These are phyloP conservation scores for Eidolon dupreanum DNA, from an alignment of 2,797 vertebrate genomes.

Conservation along the genomic window DNA sequence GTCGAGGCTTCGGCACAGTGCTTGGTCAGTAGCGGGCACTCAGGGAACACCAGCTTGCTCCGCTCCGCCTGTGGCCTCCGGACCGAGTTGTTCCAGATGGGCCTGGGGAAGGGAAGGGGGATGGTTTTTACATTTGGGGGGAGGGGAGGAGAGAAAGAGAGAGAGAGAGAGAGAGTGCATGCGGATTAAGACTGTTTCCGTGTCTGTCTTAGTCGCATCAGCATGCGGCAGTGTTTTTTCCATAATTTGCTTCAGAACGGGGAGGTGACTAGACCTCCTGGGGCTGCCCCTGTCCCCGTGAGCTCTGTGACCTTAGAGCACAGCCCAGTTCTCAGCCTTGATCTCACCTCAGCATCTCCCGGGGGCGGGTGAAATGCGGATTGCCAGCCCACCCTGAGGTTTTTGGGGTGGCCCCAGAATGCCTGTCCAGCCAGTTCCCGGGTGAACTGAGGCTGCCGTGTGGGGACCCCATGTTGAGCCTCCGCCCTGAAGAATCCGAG, in stretches of 20 bases:
- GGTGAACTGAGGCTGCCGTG: fast-evolving
- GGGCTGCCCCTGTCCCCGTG: not conserved
- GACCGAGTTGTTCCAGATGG: not conserved
- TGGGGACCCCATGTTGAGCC: not conserved
- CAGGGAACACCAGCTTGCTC: not conserved
- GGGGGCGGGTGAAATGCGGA: not conserved
- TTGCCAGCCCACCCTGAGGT: fast-evolving
- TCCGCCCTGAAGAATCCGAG: not conserved
- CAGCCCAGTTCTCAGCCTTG: not conserved
- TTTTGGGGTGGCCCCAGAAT: not conserved
- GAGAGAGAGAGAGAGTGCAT: not conserved
- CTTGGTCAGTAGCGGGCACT: not conserved
- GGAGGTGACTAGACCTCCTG: fast-evolving
- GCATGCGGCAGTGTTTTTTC: not conserved
- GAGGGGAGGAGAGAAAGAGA: too few relatives aligned
- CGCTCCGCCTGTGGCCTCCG: not conserved
- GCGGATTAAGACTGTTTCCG: not conserved
- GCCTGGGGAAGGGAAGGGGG: fast-evolving
- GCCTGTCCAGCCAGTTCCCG: not conserved
- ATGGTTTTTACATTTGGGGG: not conserved
- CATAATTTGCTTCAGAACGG: not conserved
- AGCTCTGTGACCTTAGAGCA: not conserved
- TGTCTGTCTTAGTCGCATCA: not conserved
- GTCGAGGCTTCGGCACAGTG: not conserved
- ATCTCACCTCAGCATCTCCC: fast-evolving